Conservation (phyloP, 1,140 invertebrate genomes). For the Pseudomyrmex sp. region DNA sequence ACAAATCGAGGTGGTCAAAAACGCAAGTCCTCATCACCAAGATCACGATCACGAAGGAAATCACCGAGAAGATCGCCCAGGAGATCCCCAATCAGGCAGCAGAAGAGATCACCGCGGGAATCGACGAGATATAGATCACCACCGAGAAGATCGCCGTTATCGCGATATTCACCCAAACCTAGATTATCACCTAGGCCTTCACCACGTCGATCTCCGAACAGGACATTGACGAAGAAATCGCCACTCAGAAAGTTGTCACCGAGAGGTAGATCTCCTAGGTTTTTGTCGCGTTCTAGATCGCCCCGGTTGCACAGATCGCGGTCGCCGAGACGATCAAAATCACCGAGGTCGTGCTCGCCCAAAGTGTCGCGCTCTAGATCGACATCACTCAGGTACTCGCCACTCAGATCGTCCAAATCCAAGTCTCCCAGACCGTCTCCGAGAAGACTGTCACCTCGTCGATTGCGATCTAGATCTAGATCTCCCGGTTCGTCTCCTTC, state of each 20-base stretch:
- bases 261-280: slow-evolving; percentile 66
- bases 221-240: slow-evolving; percentile 69
- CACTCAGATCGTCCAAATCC: slow-evolving; percentile 63
- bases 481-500: slow-evolving; percentile 71
- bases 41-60: slow-evolving; percentile 72
- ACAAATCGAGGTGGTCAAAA: slow-evolving; percentile 62
- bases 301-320: slow-evolving; percentile 65
- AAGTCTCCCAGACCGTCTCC: slow-evolving; percentile 71
- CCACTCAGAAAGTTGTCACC: slow-evolving; percentile 70
- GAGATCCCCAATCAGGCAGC: slow-evolving; percentile 74
- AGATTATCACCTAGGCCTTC: slow-evolving; percentile 68
- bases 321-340: slow-evolving; percentile 67
- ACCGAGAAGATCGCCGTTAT: slow-evolving; percentile 68
- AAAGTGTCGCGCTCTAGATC: slow-evolving; percentile 67
- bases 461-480: slow-evolving; percentile 63
- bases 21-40: slow-evolving; percentile 77
- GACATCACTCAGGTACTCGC: slow-evolving; percentile 69
- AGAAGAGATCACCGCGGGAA: slow-evolving; percentile 72
- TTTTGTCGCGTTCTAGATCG: slow-evolving; percentile 66
- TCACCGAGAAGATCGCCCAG: slow-evolving; percentile 76
- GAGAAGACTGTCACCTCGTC: slow-evolving; percentile 60
- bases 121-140: slow-evolving; percentile 73
- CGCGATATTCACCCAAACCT: slow-evolving; percentile 73
- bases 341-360: slow-evolving; percentile 53
- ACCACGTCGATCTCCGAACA: slow-evolving; percentile 73